phyloP scores from a whole-genome alignment of 2,113 vertebrate species.

The Patagioenas fasciata region DNA sequence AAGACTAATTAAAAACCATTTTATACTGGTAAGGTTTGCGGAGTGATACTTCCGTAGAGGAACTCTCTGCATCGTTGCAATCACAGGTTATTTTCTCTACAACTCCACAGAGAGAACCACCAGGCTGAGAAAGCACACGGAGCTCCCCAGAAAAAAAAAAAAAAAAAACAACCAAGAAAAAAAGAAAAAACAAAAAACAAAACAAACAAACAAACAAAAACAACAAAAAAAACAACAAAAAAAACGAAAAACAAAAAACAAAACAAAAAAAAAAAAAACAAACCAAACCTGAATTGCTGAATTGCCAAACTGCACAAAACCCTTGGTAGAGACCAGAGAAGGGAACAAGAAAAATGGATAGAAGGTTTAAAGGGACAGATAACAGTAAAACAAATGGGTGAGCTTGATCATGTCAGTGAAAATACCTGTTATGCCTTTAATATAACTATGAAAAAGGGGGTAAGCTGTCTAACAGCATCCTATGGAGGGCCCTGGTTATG shows the following conservation, averaged over 20 bases:
- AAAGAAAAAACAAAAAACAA: neutral
- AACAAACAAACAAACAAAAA: too few species aligned
- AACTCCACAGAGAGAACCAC: neutral
- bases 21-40: neutral
- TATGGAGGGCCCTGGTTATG: accelerated
- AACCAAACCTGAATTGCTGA: neutral
- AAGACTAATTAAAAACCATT: neutral
- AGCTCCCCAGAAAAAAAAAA: neutral
- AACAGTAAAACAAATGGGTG: neutral
- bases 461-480: neutral
- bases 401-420: neutral
- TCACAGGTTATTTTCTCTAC: neutral
- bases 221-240: neutral
- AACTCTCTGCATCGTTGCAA: neutral
- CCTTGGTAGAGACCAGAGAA: neutral
- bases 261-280: neutral
- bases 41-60: neutral
- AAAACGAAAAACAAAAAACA: neutral
- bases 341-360: neutral
- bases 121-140: neutral
- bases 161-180: too few species aligned
- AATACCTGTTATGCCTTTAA: neutral
- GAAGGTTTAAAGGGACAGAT: neutral
- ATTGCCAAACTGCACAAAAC: neutral
- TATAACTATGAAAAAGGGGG: neutral